These are phyloP conservation scores for Hyles lineata DNA, from an alignment of 2,888 invertebrate species.

Conservation along the genomic window DNA sequence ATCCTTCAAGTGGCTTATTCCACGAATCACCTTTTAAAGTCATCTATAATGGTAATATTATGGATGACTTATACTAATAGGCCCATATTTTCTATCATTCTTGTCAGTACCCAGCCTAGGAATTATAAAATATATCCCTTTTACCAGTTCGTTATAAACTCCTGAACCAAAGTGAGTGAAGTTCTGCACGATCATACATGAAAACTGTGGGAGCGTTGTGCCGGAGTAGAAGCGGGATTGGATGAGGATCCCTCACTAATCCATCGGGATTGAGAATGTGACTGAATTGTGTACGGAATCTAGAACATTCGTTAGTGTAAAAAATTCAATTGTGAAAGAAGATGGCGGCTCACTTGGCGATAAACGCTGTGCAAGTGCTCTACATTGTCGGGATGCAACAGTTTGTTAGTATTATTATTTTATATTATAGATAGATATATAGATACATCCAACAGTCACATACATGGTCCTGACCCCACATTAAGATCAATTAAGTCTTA, in stretches of 20 bases:
- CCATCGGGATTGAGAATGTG: slow-evolving; percentile 8
- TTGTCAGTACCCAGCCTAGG: background rate
- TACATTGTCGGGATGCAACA: slow-evolving; percentile 71
- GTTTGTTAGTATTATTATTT: slow-evolving; percentile 64
- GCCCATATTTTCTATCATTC: background rate
- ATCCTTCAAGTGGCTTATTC: too few species aligned
- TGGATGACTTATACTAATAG: too few species aligned
- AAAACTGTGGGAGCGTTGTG: slow-evolving; percentile 49
- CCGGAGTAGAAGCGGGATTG: slow-evolving; percentile 66
- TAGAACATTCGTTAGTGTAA: slow-evolving; percentile 1
- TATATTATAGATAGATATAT: too few species aligned
- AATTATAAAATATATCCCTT: background rate
- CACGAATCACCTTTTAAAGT: too few species aligned
- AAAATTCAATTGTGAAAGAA: slow-evolving; percentile 28
- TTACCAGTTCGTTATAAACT: background rate
- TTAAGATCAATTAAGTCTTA: too few species aligned
- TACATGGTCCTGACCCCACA: too few species aligned
- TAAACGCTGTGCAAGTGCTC: slow-evolving; percentile 70
- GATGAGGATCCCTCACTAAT: slow-evolving; percentile 50
- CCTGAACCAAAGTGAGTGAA: slow-evolving; percentile 36
- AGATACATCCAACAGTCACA: too few species aligned
- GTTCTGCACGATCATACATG: slow-evolving; percentile 58
- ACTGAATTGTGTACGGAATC: background rate
- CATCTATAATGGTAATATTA: too few species aligned
- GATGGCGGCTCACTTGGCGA: slow-evolving; percentile 50